These are phyloP conservation scores for Tenualosa thibaudeaui DNA, from an alignment of 2,797 vertebrate species.

Conservation along the genomic window DNA sequence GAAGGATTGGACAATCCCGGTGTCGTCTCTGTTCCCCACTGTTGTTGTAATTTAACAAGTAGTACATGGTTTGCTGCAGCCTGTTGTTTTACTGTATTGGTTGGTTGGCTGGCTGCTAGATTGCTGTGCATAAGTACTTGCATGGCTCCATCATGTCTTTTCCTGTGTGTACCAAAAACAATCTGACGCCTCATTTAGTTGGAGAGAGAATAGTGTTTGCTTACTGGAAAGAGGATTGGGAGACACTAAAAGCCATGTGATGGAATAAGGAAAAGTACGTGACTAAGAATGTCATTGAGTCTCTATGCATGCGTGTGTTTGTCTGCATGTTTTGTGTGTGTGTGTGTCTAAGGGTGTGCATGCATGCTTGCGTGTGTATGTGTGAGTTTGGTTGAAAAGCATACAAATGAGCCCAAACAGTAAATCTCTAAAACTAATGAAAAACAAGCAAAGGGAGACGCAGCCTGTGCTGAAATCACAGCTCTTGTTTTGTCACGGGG, in stretches of 20 bases:
- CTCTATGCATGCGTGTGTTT: neutral
- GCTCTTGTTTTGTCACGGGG: constrained; percentile 58
- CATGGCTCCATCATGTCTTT: neutral
- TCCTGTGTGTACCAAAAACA: neutral
- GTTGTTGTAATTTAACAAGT: neutral
- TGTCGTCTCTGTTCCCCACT: neutral
- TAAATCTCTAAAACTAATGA: constrained; percentile 52
- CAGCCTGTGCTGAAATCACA: constrained; percentile 56
- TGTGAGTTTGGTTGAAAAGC: neutral
- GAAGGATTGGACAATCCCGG: too few relatives aligned
- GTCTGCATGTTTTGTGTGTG: neutral
- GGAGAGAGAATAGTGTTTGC: neutral
- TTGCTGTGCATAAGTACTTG: neutral
- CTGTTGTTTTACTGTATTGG: neutral
- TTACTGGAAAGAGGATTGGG: neutral
- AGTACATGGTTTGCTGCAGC: neutral
- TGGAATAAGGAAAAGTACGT: neutral
- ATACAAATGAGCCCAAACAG: constrained; percentile 47
- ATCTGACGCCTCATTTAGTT: neutral
- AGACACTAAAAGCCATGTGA: neutral
- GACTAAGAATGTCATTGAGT: neutral
- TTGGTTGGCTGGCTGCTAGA: neutral
- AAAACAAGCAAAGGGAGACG: constrained; percentile 51
- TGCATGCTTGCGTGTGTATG: neutral
- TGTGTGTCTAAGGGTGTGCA: neutral